These are phyloP conservation scores for Eunapius fragilis DNA, from an alignment of 37 sponge, comb jelly and placozoan genomes.

Conservation along the genomic window DNA sequence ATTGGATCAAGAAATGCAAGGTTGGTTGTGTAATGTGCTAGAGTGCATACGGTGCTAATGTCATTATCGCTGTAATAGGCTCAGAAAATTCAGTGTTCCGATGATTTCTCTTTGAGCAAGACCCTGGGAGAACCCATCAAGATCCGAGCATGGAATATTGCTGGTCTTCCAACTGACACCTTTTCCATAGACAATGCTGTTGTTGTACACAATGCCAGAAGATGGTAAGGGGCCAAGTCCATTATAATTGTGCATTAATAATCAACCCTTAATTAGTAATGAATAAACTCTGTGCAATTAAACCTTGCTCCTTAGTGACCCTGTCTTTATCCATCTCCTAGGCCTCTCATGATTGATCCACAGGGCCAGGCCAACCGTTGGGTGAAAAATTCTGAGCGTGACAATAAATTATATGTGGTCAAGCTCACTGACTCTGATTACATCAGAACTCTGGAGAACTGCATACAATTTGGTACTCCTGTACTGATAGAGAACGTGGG, in stretches of 20 bases:
- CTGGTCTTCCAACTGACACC: conserved; percentile 93
- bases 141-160: conserved; percentile 98
- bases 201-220: conserved; percentile 92
- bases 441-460: conserved; percentile 97
- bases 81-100: conserved; percentile 76
- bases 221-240: conserved; percentile 79
- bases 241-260: background rate
- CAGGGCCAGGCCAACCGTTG: conserved; percentile 99
- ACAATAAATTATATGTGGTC: conserved; percentile 88
- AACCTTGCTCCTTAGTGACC: too few relatives aligned
- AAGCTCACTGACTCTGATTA: conserved; percentile 96
- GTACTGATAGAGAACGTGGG: conserved; percentile 98
- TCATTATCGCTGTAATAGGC: conserved; percentile 13
- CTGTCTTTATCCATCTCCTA: background rate
- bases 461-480: conserved; percentile 98
- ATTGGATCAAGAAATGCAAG: conserved; percentile 89
- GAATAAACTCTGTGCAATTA: too few relatives aligned
- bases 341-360: conserved; percentile 99
- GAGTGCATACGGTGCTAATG: background rate
- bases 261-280: background rate
- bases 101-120: conserved; percentile 88
- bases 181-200: conserved; percentile 99
- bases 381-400: conserved; percentile 95
- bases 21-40: background rate
- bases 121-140: conserved; percentile 98